Evolutionary conservation across 2,797 vertebrate genomes (phyloP).

Genomic region (Chelonia mydas): DNA sequence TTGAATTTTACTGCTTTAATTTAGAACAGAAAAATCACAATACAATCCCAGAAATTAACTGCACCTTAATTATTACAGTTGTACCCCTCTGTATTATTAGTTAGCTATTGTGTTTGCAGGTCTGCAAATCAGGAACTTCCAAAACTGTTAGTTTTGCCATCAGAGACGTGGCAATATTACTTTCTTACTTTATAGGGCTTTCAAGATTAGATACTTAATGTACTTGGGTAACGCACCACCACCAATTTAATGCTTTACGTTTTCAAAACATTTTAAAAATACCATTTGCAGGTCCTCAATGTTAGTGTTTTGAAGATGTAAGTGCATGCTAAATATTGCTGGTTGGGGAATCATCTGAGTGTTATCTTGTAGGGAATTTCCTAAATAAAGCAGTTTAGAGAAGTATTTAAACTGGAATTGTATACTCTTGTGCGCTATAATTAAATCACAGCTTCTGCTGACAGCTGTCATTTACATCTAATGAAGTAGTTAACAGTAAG

Average conservation of each 20-base stretch:
- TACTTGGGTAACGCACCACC: neutral
- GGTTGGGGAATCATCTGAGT: constrained; percentile 34
- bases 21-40: neutral
- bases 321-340: neutral
- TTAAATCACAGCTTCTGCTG: neutral
- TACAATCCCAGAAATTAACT: neutral
- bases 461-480: neutral
- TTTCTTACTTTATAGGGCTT: neutral
- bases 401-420: too few relatives aligned
- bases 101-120: neutral
- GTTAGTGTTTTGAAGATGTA: constrained; percentile 1
- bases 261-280: neutral
- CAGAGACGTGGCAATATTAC: neutral
- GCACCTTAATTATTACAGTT: neutral
- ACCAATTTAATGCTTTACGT: neutral
- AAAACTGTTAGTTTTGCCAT: neutral
- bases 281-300: neutral
- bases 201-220: accelerated
- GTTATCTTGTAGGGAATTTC: constrained; percentile 28
- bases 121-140: neutral
- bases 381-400: constrained; percentile 29
- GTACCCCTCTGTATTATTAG: neutral
- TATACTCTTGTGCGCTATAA: neutral
- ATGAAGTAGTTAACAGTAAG: neutral
- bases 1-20: neutral